These are phyloP conservation scores for Alfaro cultratus DNA, from an alignment of 2,797 vertebrate species.

Conservation along the genomic window DNA sequence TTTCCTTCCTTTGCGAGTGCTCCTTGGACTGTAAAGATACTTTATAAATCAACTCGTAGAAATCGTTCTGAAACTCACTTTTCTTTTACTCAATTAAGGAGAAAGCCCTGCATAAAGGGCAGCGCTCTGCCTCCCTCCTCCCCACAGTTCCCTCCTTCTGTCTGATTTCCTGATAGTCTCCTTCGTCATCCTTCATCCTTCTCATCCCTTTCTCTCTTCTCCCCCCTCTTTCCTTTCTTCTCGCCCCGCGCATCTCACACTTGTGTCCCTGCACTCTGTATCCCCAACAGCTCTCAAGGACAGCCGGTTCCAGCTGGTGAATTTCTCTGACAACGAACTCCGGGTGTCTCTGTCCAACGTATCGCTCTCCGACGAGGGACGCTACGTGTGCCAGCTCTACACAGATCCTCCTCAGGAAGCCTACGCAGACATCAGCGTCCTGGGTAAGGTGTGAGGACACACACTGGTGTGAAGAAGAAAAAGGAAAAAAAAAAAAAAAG, in stretches of 20 bases:
- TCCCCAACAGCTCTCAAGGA: conserved; percentile 89
- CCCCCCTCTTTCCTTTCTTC: conserved; percentile 15
- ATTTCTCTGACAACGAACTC: conserved; percentile 98
- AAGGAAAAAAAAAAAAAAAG: too few relatives aligned
- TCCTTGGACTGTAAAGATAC: conserved; percentile 75
- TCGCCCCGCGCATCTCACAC: conserved; percentile 53
- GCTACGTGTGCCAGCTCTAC: conserved; percentile 98
- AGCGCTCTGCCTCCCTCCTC: conserved; percentile 6
- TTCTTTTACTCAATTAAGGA: conserved; percentile 79
- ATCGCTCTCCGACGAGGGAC: conserved; percentile 96
- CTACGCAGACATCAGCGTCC: conserved; percentile 93
- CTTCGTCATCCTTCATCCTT: conserved; percentile 38
- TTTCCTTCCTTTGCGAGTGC: conserved; percentile 68
- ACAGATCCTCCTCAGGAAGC: conserved; percentile 97
- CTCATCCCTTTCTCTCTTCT: conserved; percentile 33
- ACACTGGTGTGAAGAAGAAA: conserved; percentile 20
- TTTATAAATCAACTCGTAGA: conserved; percentile 78
- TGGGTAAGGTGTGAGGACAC: conserved; percentile 84
- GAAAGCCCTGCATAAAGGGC: conserved; percentile 66
- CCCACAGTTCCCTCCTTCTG: conserved; percentile 9
- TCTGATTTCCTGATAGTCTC: conserved; percentile 41
- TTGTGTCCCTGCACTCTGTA: conserved; percentile 61
- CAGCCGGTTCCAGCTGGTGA: conserved; percentile 99
- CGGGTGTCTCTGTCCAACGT: conserved; percentile 97
- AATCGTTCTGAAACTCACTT: conserved; percentile 77